Evolutionary conservation across 2,797 vertebrate genomes (phyloP).

Genomic region (Protonibea diacanthus): DNA sequence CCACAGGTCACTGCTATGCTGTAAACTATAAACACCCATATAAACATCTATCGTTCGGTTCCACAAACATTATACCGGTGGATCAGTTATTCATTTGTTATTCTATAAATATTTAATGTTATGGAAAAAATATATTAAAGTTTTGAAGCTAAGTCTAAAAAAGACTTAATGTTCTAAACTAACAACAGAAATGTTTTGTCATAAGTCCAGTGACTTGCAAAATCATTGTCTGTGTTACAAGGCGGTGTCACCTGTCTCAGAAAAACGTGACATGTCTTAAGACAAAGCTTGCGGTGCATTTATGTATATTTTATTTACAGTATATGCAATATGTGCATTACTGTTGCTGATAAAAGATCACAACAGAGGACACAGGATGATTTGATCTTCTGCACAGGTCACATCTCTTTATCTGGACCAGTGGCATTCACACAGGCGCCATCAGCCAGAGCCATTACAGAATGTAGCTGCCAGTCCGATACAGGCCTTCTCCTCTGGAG

Average conservation of each 20-base stretch:
- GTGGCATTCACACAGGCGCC: slow-evolving; percentile 50
- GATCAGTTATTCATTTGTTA: background rate
- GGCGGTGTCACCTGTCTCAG: too few species aligned
- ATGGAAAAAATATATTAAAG: background rate
- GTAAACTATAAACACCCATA: background rate
- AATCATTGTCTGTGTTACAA: background rate
- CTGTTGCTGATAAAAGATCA: background rate
- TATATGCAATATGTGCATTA: background rate
- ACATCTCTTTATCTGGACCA: slow-evolving; percentile 59
- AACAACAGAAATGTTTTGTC: background rate
- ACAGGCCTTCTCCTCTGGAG: background rate
- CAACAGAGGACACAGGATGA: background rate
- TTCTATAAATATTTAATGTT: background rate
- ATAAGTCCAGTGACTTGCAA: background rate
- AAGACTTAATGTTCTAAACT: background rate
- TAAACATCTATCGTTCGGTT: background rate
- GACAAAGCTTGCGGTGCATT: background rate
- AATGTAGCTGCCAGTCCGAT: background rate
- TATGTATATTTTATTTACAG: background rate
- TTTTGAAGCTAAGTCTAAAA: background rate
- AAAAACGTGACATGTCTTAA: background rate
- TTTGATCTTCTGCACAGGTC: slow-evolving; percentile 59
- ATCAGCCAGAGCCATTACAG: background rate
- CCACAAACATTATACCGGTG: background rate
- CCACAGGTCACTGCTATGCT: background rate